These are phyloP conservation scores for Danio kyathit DNA, from an alignment of 2,797 vertebrate genomes.

Conservation along the genomic window DNA sequence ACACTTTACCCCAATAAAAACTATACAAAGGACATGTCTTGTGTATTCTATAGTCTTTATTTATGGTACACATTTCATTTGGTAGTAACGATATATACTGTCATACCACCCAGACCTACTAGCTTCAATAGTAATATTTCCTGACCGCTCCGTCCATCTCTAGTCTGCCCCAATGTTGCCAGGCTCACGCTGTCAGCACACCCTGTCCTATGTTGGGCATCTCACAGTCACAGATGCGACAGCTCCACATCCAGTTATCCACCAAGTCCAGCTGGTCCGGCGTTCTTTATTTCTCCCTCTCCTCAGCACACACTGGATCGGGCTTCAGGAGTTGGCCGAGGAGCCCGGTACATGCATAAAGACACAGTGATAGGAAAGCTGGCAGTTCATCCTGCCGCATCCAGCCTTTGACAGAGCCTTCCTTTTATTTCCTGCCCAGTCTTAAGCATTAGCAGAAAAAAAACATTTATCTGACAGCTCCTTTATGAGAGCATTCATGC, in stretches of 20 bases:
- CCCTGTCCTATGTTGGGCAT: slow-evolving; percentile 49
- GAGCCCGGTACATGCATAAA: slow-evolving; percentile 75
- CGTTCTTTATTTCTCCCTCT: slow-evolving; percentile 34
- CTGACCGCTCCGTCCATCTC: background rate
- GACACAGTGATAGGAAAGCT: slow-evolving; percentile 77
- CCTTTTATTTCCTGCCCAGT: slow-evolving; percentile 77
- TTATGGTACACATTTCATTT: too few species aligned
- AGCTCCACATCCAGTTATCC: slow-evolving; percentile 54
- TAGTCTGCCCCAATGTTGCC: background rate
- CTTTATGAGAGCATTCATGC: slow-evolving; percentile 71
- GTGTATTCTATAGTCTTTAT: too few species aligned
- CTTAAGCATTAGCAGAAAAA: slow-evolving; percentile 59
- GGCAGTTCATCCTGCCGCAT: slow-evolving; percentile 74
- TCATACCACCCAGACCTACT: too few species aligned
- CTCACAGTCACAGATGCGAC: slow-evolving; percentile 62
- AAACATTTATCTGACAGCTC: slow-evolving; percentile 77
- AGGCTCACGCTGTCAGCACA: slow-evolving; percentile 4
- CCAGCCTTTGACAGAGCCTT: slow-evolving; percentile 76
- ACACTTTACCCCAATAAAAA: too few species aligned
- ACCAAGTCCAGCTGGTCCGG: slow-evolving; percentile 74
- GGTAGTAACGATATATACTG: too few species aligned
- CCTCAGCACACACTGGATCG: slow-evolving; percentile 27
- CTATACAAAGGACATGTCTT: too few species aligned
- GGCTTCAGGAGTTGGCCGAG: slow-evolving; percentile 52
- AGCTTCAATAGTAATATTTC: background rate